These are phyloP conservation scores for Oceanites oceanicus DNA, from an alignment of 2,113 vertebrate genomes.

Conservation along the genomic window DNA sequence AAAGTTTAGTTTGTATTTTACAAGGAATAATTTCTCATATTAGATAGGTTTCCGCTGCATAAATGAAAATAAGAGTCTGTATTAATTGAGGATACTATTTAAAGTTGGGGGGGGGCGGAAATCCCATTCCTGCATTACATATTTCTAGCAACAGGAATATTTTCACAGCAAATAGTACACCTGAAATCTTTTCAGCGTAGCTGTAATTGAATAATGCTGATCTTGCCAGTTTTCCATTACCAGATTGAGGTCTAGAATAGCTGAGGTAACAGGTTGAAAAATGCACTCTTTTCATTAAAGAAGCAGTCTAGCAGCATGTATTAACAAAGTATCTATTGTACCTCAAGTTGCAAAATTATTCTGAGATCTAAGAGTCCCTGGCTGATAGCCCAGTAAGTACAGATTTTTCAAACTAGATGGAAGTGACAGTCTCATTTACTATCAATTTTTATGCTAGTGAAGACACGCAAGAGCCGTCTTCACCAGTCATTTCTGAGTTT, in stretches of 20 bases:
- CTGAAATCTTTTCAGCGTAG: neutral
- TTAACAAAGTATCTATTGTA: neutral
- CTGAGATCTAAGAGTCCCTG: neutral
- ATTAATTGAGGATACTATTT: neutral
- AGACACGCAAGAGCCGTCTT: neutral
- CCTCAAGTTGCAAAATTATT: neutral
- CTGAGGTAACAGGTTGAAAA: neutral
- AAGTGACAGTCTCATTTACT: conserved; percentile 4
- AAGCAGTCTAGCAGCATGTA: neutral
- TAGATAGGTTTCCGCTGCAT: neutral
- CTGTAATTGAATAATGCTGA: neutral
- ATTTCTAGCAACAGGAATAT: neutral
- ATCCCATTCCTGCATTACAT: neutral
- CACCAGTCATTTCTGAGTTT: neutral
- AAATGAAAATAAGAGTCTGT: neutral
- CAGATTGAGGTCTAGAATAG: neutral
- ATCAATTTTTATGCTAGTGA: neutral
- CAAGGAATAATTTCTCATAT: neutral
- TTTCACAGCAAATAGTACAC: neutral
- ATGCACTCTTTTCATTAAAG: neutral
- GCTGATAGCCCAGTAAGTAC: neutral
- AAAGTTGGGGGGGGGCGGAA: neutral
- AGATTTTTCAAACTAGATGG: conserved; percentile 11
- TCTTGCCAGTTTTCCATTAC: neutral
- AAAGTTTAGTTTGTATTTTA: neutral